Evolutionary conservation across 1,140 invertebrate genomes (phyloP).

Genomic region (Ips nitidus): DNA sequence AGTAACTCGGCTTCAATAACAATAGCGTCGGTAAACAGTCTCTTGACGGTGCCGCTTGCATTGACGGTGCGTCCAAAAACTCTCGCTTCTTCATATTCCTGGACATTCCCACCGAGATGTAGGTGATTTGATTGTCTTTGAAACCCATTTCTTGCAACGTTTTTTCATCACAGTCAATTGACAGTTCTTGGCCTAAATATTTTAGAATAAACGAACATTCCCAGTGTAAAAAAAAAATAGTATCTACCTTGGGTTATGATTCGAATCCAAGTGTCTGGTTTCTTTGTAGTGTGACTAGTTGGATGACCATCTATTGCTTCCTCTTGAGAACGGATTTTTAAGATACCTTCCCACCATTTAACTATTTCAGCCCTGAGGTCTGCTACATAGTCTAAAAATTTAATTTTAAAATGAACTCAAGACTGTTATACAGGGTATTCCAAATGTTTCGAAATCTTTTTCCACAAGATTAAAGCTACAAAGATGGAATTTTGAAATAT

Average conservation of each 20-base stretch:
- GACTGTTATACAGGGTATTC: too few relatives aligned
- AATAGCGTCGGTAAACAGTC: conserved; percentile 83
- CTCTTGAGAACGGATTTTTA: conserved; percentile 31
- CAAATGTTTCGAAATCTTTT: background rate
- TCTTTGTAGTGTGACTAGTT: conserved; percentile 21
- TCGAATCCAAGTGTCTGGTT: conserved; percentile 59
- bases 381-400: conserved; percentile 72
- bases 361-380: conserved; percentile 90
- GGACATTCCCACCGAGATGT: conserved; percentile 82
- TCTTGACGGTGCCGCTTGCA: conserved; percentile 76
- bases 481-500: too few relatives aligned
- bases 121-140: conserved; percentile 87
- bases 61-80: conserved; percentile 71
- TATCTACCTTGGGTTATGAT: conserved; percentile 80
- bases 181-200: conserved; percentile 74
- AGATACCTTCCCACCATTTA: conserved; percentile 78
- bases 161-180: conserved; percentile 91
- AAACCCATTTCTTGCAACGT: conserved; percentile 86
- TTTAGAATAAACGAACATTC: background rate
- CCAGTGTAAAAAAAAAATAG: background rate
- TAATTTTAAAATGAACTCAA: conserved; percentile 1
- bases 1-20: conserved; percentile 81
- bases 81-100: conserved; percentile 74
- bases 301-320: conserved; percentile 12
- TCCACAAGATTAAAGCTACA: too few relatives aligned